These are phyloP conservation scores for Pelobates cultripes DNA, from an alignment of 2,797 vertebrate species.

Conservation along the genomic window DNA sequence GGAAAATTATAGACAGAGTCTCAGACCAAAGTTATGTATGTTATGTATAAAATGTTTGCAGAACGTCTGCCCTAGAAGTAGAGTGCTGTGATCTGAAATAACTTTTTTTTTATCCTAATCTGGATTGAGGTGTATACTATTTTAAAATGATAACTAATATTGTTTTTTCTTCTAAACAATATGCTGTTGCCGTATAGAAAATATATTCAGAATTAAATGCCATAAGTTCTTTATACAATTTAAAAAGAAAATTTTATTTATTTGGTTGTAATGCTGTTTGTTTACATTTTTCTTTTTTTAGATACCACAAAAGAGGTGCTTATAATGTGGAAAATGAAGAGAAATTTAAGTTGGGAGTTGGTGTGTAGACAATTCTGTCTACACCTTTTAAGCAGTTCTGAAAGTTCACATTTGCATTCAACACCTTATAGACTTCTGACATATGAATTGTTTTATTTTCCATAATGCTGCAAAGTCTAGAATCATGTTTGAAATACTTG, in stretches of 20 bases:
- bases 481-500: neutral
- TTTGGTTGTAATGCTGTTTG: no score
- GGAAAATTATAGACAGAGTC: no score
- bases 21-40: no score
- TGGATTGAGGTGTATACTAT: no score
- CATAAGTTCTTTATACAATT: neutral
- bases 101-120: no score
- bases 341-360: slow-evolving; percentile 91
- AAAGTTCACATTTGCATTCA: neutral
- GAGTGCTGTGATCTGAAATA: no score
- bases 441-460: neutral
- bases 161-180: no score
- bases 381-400: neutral
- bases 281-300: slow-evolving; percentile 60
- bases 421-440: neutral
- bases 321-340: slow-evolving; percentile 96
- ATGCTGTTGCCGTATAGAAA: no score
- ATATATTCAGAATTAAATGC: no score
- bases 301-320: slow-evolving; percentile 94
- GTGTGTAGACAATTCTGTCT: slow-evolving; percentile 60
- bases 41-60: no score
- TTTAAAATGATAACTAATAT: no score
- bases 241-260: neutral
- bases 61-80: no score
- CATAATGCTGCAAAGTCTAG: neutral